A percentile compares a stretch with the other conserved stretches of the same genome.
phyloP scores from a whole-genome alignment of 2,797 vertebrate genomes.

The Pempheris klunzingeri region DNA sequence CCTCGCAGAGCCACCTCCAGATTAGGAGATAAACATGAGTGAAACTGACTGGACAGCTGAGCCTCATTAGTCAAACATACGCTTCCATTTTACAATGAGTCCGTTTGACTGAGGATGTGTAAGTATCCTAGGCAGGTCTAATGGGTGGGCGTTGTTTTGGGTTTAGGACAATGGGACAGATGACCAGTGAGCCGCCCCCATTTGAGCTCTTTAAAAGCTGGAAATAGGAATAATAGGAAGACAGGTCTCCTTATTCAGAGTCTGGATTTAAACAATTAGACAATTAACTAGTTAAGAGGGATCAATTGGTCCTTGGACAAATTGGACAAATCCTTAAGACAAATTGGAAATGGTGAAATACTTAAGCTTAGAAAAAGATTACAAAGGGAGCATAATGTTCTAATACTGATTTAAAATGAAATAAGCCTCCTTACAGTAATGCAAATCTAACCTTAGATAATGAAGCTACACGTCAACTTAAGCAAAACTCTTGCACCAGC shows the following conservation, averaged over 20 bases:
- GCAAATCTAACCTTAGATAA: constrained; percentile 54
- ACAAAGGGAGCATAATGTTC: constrained; percentile 62
- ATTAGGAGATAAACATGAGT: constrained; percentile 81
- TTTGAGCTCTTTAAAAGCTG: constrained; percentile 45
- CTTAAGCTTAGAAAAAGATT: constrained; percentile 80
- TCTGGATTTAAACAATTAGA: constrained; percentile 80
- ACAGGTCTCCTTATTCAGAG: constrained; percentile 53
- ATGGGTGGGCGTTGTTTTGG: constrained; percentile 46
- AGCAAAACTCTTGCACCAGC: background rate
- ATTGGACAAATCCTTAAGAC: too few species aligned
- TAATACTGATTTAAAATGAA: constrained; percentile 67
- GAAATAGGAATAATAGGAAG: constrained; percentile 45
- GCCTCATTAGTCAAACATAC: constrained; percentile 79
- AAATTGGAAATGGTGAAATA: constrained; percentile 69
- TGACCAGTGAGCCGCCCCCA: constrained; percentile 45
- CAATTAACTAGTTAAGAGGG: constrained; percentile 80
- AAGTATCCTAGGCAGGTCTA: constrained; percentile 36
- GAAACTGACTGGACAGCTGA: constrained; percentile 79
- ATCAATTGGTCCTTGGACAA: constrained; percentile 69
- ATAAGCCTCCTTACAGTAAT: constrained; percentile 63
- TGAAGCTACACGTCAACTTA: constrained; percentile 31
- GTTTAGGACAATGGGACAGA: constrained; percentile 54
- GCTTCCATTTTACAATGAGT: constrained; percentile 71
- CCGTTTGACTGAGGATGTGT: constrained; percentile 47
- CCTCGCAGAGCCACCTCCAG: constrained; percentile 71